A percentile compares a stretch with the other conserved stretches of the same genome.
Evolutionary conservation across 2,113 vertebrate genomes (phyloP).

Genomic region (Chinchilla lanigera): DNA sequence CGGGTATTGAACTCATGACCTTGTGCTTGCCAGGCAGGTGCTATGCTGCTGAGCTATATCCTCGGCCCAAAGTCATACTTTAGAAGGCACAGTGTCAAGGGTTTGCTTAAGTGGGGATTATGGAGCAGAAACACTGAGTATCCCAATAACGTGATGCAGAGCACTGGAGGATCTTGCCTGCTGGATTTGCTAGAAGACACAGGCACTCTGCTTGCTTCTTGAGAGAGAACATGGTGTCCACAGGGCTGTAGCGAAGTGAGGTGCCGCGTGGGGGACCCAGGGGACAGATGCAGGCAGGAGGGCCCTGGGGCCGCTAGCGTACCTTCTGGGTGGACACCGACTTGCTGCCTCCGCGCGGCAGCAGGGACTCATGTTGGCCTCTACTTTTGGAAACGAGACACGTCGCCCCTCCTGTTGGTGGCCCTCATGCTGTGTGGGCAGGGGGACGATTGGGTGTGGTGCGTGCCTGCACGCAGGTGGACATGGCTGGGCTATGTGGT

Average conservation of each 20-base stretch:
- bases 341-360: neutral
- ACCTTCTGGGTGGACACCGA: neutral
- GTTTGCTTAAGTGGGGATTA: too few relatives aligned
- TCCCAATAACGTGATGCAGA: neutral
- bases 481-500: neutral
- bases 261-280: neutral
- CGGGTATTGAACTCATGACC: too few relatives aligned
- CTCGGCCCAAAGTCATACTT: too few relatives aligned
- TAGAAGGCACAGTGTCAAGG: too few relatives aligned
- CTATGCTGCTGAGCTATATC: too few relatives aligned
- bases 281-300: neutral
- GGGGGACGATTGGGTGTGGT: neutral
- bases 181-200: neutral
- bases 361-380: neutral
- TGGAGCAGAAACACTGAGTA: too few relatives aligned
- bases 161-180: neutral
- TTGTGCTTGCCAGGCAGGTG: too few relatives aligned
- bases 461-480: neutral
- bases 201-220: neutral
- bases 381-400: neutral
- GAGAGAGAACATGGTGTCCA: neutral
- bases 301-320: neutral
- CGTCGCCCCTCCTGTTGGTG: neutral
- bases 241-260: neutral
- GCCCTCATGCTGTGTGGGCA: neutral